Evolutionary conservation across 2,888 invertebrate genomes (phyloP).

Genomic region (Notodonta ziczac): DNA sequence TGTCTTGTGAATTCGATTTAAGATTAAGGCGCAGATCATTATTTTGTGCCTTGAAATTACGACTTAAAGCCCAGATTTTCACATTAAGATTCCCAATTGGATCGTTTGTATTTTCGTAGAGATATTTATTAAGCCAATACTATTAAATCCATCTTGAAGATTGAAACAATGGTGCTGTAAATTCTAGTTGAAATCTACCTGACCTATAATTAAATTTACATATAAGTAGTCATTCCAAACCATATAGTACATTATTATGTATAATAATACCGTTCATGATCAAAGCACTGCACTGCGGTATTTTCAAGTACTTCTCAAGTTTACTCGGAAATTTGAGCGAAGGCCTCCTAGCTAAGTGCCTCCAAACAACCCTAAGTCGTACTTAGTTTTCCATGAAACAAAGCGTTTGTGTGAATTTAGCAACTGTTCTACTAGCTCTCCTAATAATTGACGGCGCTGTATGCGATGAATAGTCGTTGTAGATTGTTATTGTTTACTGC

Average conservation of each 20-base stretch:
- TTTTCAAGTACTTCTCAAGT: constrained; percentile 41
- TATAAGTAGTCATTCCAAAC: background rate
- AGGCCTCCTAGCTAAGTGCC: constrained; percentile 44
- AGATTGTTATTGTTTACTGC: background rate
- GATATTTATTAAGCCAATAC: background rate
- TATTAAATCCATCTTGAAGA: too few relatives aligned
- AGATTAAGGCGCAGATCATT: background rate
- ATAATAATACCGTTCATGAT: constrained; percentile 5
- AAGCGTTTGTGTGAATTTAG: constrained; percentile 50
- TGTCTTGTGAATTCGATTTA: background rate
- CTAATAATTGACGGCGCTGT: constrained; percentile 11
- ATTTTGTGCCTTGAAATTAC: background rate
- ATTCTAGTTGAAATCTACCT: background rate
- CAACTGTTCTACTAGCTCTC: constrained; percentile 28
- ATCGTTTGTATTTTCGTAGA: background rate
- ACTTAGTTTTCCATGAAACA: constrained; percentile 49
- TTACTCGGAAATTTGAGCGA: constrained; percentile 44
- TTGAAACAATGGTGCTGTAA: background rate
- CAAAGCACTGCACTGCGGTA: constrained; percentile 45
- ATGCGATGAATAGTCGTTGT: constrained; percentile 7
- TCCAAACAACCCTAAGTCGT: constrained; percentile 45
- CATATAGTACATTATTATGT: background rate
- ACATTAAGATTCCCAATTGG: background rate
- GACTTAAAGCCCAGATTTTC: background rate
- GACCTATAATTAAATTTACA: too few relatives aligned